These are phyloP conservation scores for Diorhabda elongata DNA, from an alignment of 1,140 invertebrate genomes.

Conservation along the genomic window DNA sequence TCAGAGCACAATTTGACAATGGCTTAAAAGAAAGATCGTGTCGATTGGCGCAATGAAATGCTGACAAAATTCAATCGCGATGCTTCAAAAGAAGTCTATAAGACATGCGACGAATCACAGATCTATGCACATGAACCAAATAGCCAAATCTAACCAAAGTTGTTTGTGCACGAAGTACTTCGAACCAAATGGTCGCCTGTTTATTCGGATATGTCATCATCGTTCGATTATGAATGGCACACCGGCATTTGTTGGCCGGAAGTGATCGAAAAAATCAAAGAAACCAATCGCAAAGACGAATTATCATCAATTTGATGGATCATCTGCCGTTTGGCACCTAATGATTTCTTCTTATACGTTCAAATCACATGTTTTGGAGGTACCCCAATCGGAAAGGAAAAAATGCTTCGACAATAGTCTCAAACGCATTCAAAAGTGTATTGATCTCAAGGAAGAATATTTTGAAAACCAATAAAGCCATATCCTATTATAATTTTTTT, in stretches of 20 bases:
- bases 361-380: background rate
- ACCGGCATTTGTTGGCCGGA: background rate
- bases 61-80: no score
- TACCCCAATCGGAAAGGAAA: background rate
- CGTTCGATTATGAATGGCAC: background rate
- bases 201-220: background rate
- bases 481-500: background rate
- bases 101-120: no score
- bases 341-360: no score
- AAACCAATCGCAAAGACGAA: background rate
- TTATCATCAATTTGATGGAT: no score
- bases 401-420: background rate
- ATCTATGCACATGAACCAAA: no score
- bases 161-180: background rate
- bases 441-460: background rate
- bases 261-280: background rate
- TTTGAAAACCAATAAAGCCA: background rate
- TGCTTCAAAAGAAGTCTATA: no score
- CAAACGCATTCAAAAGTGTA: background rate
- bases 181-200: background rate
- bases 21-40: no score
- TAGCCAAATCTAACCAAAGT: background rate
- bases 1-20: no score
- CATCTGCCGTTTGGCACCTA: no score
- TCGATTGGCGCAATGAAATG: no score